A percentile compares a stretch with the other conserved stretches of the same genome.
Conservation (phyloP, 2,113 vertebrate species). For the Ploceus nigricollis region DNA sequence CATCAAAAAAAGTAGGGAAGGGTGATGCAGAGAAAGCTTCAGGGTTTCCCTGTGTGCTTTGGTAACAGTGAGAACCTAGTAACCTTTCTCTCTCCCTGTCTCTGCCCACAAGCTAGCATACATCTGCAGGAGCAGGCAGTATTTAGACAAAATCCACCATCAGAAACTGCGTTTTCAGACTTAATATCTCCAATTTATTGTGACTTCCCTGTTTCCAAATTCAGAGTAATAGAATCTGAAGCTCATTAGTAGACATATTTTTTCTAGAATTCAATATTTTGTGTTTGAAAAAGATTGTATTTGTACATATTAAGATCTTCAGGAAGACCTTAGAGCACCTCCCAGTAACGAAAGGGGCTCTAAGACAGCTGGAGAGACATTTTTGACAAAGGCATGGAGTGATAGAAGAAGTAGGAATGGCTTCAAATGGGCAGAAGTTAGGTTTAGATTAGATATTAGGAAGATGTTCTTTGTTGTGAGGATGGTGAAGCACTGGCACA, state of each 20-base stretch:
- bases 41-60: background rate
- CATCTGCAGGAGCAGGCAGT: background rate
- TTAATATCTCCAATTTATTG: background rate
- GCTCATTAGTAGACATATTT: background rate
- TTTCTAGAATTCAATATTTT: background rate
- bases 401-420: background rate
- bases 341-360: background rate
- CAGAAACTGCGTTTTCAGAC: background rate
- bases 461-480: background rate
- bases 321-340: background rate
- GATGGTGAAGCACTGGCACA: background rate
- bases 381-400: background rate
- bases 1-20: background rate
- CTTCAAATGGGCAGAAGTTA: background rate
- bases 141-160: background rate
- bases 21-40: background rate
- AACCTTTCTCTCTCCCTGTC: background rate
- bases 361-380: background rate
- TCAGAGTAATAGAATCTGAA: background rate
- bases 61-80: background rate
- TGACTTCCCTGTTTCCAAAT: background rate
- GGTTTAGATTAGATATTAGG: background rate
- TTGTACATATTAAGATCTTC: background rate
- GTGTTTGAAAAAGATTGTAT: background rate
- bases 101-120: background rate